A percentile compares a stretch with the other conserved stretches of the same genome.
Conservation (phyloP, 92 coral and sea anemone genomes). For the Palythoa grandis region DNA sequence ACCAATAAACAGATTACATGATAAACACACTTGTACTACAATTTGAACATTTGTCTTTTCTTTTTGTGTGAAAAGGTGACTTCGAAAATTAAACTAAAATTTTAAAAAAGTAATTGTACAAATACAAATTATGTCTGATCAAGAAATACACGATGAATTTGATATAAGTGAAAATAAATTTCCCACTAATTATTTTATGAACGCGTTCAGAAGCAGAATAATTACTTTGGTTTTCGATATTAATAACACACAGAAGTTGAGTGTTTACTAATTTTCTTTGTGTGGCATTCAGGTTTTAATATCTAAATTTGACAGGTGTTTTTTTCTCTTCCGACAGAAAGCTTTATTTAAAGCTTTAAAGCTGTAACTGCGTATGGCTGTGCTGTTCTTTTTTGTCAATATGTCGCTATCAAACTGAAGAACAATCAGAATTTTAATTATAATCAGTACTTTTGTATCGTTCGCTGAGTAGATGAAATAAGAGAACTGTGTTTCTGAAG, state of each 20-base stretch:
- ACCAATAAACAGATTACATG: background rate
- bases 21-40: background rate
- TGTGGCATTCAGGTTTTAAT: background rate
- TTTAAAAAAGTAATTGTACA: background rate
- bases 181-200: background rate
- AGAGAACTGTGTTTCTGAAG: background rate
- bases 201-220: background rate
- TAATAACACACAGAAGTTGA: background rate
- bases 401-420: background rate
- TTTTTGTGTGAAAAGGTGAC: background rate
- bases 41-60: background rate
- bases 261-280: background rate
- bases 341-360: background rate
- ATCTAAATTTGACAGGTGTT: background rate
- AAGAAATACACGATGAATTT: background rate
- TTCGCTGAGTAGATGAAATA: background rate
- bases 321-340: background rate
- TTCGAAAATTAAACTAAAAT: background rate
- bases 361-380: background rate
- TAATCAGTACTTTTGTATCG: background rate
- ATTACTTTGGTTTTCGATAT: background rate
- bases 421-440: background rate
- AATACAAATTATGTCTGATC: background rate
- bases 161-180: slow-evolving; percentile 6
- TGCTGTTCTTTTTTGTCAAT: background rate